phyloP scores from a whole-genome alignment of 2,888 invertebrate genomes.

The Halictus quadricinctus region DNA sequence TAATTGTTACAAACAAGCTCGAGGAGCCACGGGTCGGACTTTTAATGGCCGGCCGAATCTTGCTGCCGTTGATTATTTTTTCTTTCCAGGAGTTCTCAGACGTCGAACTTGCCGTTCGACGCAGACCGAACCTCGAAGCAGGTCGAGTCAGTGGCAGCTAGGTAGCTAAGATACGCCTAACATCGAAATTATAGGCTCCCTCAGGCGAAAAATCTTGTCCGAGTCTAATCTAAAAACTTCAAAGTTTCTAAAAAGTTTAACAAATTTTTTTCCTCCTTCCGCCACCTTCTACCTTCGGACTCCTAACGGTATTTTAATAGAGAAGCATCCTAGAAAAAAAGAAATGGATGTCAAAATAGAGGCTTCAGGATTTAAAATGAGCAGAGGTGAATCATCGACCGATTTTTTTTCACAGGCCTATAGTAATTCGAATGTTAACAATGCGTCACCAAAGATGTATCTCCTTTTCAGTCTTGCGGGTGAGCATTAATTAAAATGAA shows the following conservation, averaged over 20 bases:
- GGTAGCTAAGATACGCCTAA: background rate
- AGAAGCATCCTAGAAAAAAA: too few species aligned
- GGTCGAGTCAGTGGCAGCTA: background rate
- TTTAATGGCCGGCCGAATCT: slow-evolving; percentile 21
- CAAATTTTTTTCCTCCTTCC: too few species aligned
- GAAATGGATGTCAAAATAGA: background rate
- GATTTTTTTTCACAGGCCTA: background rate
- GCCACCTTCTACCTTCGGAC: too few species aligned
- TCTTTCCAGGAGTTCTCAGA: background rate
- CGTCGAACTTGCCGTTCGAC: background rate
- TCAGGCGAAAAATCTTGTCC: too few species aligned
- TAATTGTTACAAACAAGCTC: slow-evolving; percentile 52
- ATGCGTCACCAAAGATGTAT: background rate
- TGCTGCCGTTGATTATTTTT: slow-evolving; percentile 1
- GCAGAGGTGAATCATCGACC: background rate
- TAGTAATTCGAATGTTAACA: background rate
- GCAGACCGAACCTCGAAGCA: background rate
- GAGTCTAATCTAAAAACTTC: too few species aligned
- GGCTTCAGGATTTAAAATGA: background rate
- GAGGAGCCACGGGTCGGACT: slow-evolving; percentile 6
- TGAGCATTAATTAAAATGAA: background rate
- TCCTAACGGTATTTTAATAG: too few species aligned
- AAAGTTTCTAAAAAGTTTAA: too few species aligned
- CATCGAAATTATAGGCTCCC: background rate
- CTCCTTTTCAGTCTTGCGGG: background rate